Evolutionary conservation across 2,888 invertebrate genomes (phyloP).

Genomic region (Megaustenia siamemsis): DNA sequence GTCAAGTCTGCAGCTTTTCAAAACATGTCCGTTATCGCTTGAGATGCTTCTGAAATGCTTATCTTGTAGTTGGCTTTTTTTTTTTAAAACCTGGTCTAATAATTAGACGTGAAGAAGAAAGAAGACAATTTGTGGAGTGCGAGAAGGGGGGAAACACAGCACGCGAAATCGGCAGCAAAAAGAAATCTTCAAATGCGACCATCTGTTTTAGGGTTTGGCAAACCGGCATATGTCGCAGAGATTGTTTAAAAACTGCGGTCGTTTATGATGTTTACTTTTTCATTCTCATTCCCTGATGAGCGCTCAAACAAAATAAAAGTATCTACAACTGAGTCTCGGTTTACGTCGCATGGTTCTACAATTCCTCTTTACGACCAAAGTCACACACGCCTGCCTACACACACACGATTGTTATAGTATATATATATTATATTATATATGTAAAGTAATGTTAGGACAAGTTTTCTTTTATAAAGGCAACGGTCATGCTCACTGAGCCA

Average conservation of each 20-base stretch:
- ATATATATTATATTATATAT: no score
- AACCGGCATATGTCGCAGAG: not conserved
- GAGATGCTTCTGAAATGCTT: not conserved
- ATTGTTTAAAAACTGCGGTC: constrained; percentile 17
- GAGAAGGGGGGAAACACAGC: not conserved
- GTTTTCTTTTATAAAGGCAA: no score
- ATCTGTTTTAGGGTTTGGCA: constrained; percentile 29
- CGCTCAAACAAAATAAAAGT: no score
- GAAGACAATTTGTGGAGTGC: not conserved
- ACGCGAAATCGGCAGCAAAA: not conserved
- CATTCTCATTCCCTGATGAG: no score
- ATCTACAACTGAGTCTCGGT: no score
- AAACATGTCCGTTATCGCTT: constrained; percentile 14
- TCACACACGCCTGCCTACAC: no score
- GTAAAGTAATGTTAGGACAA: no score
- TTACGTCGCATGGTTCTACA: no score
- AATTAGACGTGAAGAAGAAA: not conserved
- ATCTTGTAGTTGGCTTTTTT: not conserved
- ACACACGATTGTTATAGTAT: no score
- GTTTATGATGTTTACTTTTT: not conserved
- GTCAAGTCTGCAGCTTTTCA: not conserved
- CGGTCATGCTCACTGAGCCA: no score
- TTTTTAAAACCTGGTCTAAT: not conserved
- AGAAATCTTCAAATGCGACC: not conserved
- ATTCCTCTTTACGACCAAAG: no score